Base-by-base conservation (phyloP, 1,140 invertebrate species). In the Zaprionus ghesquierei region DNA sequence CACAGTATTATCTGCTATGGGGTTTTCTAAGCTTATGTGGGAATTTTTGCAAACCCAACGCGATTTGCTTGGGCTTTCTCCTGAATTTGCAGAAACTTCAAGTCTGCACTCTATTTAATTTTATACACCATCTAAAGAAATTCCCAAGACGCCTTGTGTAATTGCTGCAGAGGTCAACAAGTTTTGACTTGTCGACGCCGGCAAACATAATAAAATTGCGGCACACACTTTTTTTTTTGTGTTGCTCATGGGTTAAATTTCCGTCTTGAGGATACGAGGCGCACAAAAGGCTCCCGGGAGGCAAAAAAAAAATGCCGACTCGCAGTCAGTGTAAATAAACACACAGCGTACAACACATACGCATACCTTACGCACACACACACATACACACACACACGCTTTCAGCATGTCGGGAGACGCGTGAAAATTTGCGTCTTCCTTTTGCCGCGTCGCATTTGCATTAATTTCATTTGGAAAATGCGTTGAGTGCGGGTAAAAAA, bases 381-480 rank as follows among this genome's bases (percentile, higher is more conserved):
- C 22, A 62, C 22, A 35, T 22, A 51, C 29, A 51, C 10, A 51
- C 31, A 38, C 5, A 25, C 0, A 0, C 23, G 8, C 10, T 22
- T 46, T 46, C 18, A 22, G 18, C 18, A 53, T 46, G 60, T 23
- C 51, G 60, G 33, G 68, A 53, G 59, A 35, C 50, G 73, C 38
- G 69, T 50, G 64, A 69, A 81, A 81, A 75, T 75, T 65, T 62
- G 38, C 75, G 64, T 51, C 25, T 75, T 75, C 62, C 79, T 71
- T 50, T 79, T 59, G 51, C 58, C 29, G 46, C 63, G 60, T 56
- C 60, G 44, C 76, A 64, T 69, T 82, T 82, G 68, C 75, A 81
- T 82, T 82, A 81, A 81, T 78, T 82, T 82, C 51, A 78, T 82
- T 78, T 82, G 76, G 46, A 54, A 82, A 81, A 82, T 75, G 79